A percentile compares a stretch with the other conserved stretches of the same genome.
Conservation (phyloP, 1,140 invertebrate genomes). For the Brachionus koreanus region DNA sequence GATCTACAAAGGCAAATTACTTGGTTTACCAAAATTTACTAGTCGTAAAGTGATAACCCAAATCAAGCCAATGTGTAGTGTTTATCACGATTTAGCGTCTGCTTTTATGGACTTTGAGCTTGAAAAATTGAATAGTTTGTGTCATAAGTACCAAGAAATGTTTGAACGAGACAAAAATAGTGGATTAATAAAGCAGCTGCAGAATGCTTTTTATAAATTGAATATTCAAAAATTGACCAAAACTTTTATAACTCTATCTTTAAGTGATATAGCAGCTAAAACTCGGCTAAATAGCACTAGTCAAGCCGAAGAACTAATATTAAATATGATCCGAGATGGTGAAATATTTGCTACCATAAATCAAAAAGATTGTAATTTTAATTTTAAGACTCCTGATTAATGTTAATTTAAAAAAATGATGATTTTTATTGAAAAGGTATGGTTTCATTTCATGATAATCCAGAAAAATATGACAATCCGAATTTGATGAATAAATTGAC, state of each 20-base stretch:
- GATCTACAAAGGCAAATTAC: constrained; percentile 80
- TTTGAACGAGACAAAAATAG: constrained; percentile 65
- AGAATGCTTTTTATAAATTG: constrained; percentile 84
- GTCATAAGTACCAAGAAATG: not conserved
- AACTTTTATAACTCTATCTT: constrained; percentile 88
- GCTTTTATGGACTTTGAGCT: not conserved
- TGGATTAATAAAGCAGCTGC: constrained; percentile 69
- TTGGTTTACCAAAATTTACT: not conserved
- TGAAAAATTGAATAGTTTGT: constrained; percentile 9
- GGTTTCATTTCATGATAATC: constrained; percentile 91
- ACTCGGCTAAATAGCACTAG: constrained; percentile 75
- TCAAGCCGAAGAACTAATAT: constrained; percentile 87
- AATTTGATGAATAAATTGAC: constrained; percentile 78
- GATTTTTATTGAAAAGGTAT: constrained; percentile 63
- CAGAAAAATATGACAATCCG: constrained; percentile 86
- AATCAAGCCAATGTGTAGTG: constrained; percentile 23
- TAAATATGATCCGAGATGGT: constrained; percentile 95
- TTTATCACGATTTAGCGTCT: constrained; percentile 13
- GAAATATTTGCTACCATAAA: constrained; percentile 96
- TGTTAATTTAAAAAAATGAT: not conserved
- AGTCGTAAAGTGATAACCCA: constrained; percentile 14
- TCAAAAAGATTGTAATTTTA: constrained; percentile 73
- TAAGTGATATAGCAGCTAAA: constrained; percentile 84
- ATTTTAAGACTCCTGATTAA: not conserved
- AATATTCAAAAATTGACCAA: constrained; percentile 94